Conservation (phyloP, 2,113 vertebrate genomes). For the Apodemus speciosus region DNA sequence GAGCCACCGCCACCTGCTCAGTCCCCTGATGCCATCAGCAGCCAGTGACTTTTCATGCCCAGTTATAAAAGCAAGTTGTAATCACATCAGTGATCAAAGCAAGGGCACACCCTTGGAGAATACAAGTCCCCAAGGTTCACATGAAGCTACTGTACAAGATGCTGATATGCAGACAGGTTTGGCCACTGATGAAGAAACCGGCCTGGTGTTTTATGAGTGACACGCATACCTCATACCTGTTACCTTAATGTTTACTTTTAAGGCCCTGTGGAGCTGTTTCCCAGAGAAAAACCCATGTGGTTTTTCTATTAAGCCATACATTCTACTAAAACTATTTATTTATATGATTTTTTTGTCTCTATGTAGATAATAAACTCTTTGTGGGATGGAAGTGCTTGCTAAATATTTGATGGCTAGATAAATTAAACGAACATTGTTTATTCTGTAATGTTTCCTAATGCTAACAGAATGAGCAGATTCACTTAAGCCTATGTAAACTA, state of each 20-base stretch:
- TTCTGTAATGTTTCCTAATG: not conserved
- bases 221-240: not conserved
- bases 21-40: not conserved
- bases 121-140: not conserved
- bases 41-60: not conserved
- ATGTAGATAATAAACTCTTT: constrained; percentile 19
- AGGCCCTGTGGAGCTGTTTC: not conserved
- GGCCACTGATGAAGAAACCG: not conserved
- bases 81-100: not conserved
- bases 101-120: not conserved
- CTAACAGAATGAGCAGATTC: constrained; percentile 9
- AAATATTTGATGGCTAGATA: constrained; percentile 44
- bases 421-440: constrained; percentile 27
- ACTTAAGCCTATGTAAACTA: constrained; percentile 32
- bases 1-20: not conserved
- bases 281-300: constrained; percentile 26
- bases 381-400: not conserved
- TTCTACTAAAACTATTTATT: constrained; percentile 58
- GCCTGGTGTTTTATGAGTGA: not conserved
- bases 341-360: constrained; percentile 2
- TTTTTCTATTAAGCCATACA: not conserved
- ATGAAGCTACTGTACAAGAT: no score
- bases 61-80: not conserved
- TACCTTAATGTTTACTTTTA: constrained; percentile 26
- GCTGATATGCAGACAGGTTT: not conserved